Base-by-base conservation (phyloP, 2,113 vertebrate species). In the Pavo muticus region DNA sequence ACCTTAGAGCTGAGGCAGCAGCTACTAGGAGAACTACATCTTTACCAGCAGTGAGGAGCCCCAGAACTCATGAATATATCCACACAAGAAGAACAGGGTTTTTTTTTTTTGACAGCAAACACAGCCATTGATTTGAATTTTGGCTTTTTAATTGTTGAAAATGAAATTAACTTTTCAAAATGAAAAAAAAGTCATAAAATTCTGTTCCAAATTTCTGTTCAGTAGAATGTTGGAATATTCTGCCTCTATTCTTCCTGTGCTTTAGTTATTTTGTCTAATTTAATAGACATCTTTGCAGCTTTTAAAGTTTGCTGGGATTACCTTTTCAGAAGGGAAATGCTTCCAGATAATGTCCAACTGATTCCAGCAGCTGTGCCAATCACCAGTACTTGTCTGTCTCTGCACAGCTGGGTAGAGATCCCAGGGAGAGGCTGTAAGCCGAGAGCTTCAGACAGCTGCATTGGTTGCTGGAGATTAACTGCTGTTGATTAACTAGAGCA, bases 401-500 rank as follows among this genome's bases (percentile, higher is more conserved):
- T 69, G 35, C 73, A 69, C 59, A 70, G 18, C 0, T 82, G 57
- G 48, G 57, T 87, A 78, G 72, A 87, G 32, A 39, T 12, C 11
- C 32, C 68, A 67, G 60, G 6, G 68, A 86, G 87, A 73, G 64
- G 27, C 29, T 82, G 21, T 5, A 83, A 91, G 21, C 32, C 4
- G 0, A 9, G 17, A 85, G 11, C 39, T 61, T 68, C 42, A 64
- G 39, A 67, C 30, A 72, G 61, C 77, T 74, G 50, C 30, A 42
- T 2, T 40, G 42, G 37, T 45, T 73, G 63, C 54, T 91, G 19
- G 45, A 87, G 47, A 93, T 91, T 37, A 87, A 68, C 27, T 44
- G 50, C 47, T 86, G 29, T 29, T 93, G 32, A 90, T 93, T 84
- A 90, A 94, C 71, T 74, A 95, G 74, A 78, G 48, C 45, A 24